phyloP scores from a whole-genome alignment of 2,113 vertebrate species.

The Drymodes brunneopygia region DNA sequence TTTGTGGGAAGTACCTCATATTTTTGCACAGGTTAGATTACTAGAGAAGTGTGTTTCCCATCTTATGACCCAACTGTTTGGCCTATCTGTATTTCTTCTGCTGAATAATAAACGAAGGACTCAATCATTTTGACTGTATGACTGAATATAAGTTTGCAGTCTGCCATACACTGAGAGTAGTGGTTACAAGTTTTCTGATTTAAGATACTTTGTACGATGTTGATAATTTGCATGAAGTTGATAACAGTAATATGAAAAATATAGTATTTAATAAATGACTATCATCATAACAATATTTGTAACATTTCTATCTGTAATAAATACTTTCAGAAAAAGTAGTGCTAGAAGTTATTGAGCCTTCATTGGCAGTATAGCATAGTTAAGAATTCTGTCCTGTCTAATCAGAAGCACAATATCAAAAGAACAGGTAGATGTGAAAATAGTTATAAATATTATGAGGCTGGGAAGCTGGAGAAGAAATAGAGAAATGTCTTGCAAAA shows the following conservation, averaged over 20 bases:
- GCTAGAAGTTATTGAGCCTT: not conserved
- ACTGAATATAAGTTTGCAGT: not conserved
- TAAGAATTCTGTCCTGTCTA: not conserved
- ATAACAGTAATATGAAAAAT: not conserved
- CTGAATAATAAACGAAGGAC: not conserved
- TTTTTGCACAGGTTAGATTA: not conserved
- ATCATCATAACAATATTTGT: not conserved
- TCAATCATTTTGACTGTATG: not conserved
- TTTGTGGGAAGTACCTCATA: not conserved
- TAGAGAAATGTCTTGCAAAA: not conserved
- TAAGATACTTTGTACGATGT: not conserved
- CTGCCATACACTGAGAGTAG: not conserved
- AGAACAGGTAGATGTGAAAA: not conserved
- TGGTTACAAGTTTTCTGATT: not conserved
- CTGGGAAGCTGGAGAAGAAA: not conserved
- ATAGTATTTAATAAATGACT: not conserved
- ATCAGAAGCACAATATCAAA: not conserved
- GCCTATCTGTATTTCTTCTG: not conserved
- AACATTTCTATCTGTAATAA: not conserved
- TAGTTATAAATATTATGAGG: not conserved
- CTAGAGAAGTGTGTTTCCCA: not conserved
- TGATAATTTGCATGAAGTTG: not conserved
- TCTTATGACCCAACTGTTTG: not conserved
- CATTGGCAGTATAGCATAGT: not conserved
- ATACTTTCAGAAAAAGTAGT: not conserved